Evolutionary conservation across 2,797 vertebrate genomes (phyloP).

Genomic region (Sebastes trivittatus): DNA sequence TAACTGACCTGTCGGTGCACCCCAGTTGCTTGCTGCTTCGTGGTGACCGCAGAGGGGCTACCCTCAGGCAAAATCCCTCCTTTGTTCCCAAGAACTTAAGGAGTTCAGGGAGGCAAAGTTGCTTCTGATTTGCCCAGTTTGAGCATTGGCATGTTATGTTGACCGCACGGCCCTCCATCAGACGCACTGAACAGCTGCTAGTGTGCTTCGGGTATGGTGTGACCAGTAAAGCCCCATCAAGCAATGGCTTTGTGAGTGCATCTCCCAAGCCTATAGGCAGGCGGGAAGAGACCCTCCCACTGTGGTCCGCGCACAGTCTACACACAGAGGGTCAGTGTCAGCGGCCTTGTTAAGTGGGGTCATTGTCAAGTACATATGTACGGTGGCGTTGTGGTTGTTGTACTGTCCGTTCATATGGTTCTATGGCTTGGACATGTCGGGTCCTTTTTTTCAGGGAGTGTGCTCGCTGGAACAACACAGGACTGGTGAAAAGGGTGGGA

Average conservation of each 20-base stretch:
- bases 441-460: no score
- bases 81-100: no score
- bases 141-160: background rate
- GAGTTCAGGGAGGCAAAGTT: background rate
- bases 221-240: background rate
- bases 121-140: background rate
- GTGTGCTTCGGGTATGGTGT: background rate
- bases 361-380: no score
- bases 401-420: no score
- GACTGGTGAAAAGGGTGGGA: no score
- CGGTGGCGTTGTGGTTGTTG: no score
- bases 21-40: background rate
- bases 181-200: background rate
- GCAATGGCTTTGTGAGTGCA: background rate
- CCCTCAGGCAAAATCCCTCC: no score
- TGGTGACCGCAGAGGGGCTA: background rate
- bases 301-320: no score
- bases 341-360: no score
- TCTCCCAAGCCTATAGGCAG: background rate
- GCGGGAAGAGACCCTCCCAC: background rate
- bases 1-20: background rate
- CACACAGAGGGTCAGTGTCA: no score
- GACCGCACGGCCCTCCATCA: background rate
- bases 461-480: no score
- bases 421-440: no score